Conservation (phyloP, 2,113 vertebrate species). For the Scomber japonicus region DNA sequence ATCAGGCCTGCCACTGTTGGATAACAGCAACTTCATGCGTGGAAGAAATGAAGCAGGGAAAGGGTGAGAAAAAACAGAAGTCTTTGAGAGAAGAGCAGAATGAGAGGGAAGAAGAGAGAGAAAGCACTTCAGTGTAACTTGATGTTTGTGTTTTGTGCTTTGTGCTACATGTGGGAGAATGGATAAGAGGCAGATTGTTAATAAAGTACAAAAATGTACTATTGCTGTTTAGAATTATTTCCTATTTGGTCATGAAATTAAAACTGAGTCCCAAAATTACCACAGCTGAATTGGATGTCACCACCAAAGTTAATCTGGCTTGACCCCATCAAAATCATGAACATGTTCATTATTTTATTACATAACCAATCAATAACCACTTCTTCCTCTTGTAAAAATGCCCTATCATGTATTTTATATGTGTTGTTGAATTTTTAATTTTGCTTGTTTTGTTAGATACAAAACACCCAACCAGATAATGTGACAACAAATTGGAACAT, state of each 20-base stretch:
- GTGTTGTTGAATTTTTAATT: slow-evolving; percentile 4
- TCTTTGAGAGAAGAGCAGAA: slow-evolving; percentile 20
- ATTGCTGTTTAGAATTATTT: slow-evolving; percentile 8
- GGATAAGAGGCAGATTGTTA: slow-evolving; percentile 14
- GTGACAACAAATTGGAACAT: slow-evolving; percentile 44
- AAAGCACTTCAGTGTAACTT: slow-evolving; percentile 10
- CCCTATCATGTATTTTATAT: slow-evolving; percentile 7
- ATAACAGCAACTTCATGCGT: slow-evolving; percentile 61
- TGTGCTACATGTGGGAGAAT: slow-evolving; percentile 10
- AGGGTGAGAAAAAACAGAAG: slow-evolving; percentile 57
- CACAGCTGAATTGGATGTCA: slow-evolving; percentile 30
- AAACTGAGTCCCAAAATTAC: slow-evolving; percentile 11
- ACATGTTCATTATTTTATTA: slow-evolving; percentile 33
- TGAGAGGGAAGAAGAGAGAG: slow-evolving; percentile 9
- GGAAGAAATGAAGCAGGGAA: slow-evolving; percentile 65
- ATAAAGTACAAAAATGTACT: slow-evolving; percentile 41
- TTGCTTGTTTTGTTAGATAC: slow-evolving; percentile 57
- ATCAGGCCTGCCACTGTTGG: slow-evolving; percentile 71
- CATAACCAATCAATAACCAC: slow-evolving; percentile 15
- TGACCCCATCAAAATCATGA: slow-evolving; percentile 6
- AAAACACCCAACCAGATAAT: slow-evolving; percentile 47
- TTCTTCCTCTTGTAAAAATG: slow-evolving; percentile 39
- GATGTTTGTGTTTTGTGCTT: slow-evolving; percentile 46
- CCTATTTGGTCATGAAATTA: slow-evolving; percentile 41
- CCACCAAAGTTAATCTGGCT: slow-evolving; percentile 15